Evolutionary conservation across 2,113 vertebrate species (phyloP).

Genomic region (Bos taurus): DNA sequence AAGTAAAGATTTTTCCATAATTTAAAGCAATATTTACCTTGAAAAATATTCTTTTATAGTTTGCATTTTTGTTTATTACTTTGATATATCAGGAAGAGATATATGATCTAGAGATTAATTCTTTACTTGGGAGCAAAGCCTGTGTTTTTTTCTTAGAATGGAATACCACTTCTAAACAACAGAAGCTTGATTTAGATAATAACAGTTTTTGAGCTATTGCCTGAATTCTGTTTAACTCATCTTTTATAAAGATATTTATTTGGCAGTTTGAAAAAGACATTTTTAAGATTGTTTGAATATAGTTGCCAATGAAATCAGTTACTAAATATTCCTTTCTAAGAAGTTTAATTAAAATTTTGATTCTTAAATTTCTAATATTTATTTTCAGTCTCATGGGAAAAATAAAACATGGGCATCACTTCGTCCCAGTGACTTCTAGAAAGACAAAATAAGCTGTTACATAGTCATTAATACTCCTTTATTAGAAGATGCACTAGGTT

Average conservation of each 20-base stretch:
- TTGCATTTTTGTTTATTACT: slow-evolving; percentile 34
- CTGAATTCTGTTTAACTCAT: neutral
- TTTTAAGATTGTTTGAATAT: slow-evolving; percentile 28
- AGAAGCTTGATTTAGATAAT: slow-evolving; percentile 2
- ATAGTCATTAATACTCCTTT: neutral
- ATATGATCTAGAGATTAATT: neutral
- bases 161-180: slow-evolving; percentile 12
- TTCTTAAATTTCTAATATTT: slow-evolving; percentile 22
- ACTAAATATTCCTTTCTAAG: slow-evolving; percentile 24
- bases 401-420: neutral
- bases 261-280: slow-evolving; percentile 43
- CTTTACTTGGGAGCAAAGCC: slow-evolving; percentile 10
- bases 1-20: slow-evolving; percentile 47
- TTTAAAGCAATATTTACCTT: slow-evolving; percentile 27
- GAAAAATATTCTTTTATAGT: slow-evolving; percentile 30
- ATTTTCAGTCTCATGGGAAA: slow-evolving; percentile 12
- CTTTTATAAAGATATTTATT: slow-evolving; percentile 36
- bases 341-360: slow-evolving; percentile 23
- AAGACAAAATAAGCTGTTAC: neutral
- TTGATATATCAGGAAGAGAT: neutral
- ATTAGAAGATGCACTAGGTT: neutral
- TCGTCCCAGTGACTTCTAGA: neutral
- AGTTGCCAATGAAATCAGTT: neutral
- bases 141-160: slow-evolving; percentile 9
- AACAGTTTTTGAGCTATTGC: neutral